phyloP scores from a whole-genome alignment of 2,888 invertebrate genomes.

The Busseola fusca region DNA sequence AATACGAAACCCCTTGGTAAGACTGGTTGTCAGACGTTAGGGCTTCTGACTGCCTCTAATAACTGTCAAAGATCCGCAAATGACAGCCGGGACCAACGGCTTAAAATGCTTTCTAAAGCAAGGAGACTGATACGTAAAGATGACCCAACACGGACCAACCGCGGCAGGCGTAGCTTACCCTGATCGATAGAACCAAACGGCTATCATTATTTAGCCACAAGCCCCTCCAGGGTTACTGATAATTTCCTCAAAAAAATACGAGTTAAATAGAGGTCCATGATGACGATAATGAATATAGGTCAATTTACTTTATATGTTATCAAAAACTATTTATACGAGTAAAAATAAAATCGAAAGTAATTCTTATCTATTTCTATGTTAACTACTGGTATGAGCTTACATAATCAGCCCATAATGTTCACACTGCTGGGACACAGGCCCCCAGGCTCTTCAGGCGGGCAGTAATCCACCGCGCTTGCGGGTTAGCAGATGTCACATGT shows the following conservation, averaged over 20 bases:
- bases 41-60: neutral
- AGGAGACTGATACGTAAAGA: neutral
- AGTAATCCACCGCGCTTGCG: no score
- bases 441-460: no score
- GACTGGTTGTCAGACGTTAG: neutral
- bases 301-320: neutral
- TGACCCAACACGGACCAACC: neutral
- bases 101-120: neutral
- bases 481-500: no score
- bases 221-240: neutral
- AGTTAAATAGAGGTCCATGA: no score
- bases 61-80: neutral
- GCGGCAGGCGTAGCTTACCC: neutral
- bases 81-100: neutral
- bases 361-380: neutral
- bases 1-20: neutral
- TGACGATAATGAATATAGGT: no score
- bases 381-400: conserved; percentile 3
- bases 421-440: no score
- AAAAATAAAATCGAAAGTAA: neutral
- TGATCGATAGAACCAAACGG: neutral
- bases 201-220: neutral
- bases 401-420: no score
- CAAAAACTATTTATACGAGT: neutral
- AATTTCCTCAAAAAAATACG: neutral